These are phyloP conservation scores for Platalea minor DNA, from an alignment of 2,797 vertebrate species.

Conservation along the genomic window DNA sequence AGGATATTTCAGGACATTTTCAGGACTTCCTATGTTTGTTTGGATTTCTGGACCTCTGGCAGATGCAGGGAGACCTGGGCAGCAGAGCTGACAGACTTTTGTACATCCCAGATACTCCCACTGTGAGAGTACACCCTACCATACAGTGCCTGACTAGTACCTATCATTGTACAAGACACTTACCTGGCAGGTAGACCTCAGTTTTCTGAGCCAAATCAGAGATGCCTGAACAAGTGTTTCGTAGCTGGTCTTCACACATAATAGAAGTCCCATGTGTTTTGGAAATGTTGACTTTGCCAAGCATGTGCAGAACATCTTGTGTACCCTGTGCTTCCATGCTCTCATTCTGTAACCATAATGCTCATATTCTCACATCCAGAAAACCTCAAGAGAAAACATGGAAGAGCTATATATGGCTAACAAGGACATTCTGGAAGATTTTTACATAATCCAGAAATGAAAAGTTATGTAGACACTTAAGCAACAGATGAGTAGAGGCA, in stretches of 20 bases:
- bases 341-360: background rate
- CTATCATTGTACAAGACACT: background rate
- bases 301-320: background rate
- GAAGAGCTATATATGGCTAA: background rate
- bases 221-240: background rate
- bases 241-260: background rate
- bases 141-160: background rate
- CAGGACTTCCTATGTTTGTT: background rate
- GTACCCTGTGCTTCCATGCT: background rate
- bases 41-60: background rate
- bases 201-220: background rate
- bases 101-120: background rate
- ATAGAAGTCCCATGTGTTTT: background rate
- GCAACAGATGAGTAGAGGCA: background rate
- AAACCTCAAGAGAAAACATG: background rate
- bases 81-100: background rate
- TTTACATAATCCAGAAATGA: background rate
- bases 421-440: background rate
- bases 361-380: background rate
- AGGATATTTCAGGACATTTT: background rate
- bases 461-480: background rate
- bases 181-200: background rate
- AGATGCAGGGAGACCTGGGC: background rate
- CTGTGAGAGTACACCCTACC: background rate
- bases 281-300: background rate